phyloP scores from a whole-genome alignment of 2,888 invertebrate species.

The Sericinus montela region DNA sequence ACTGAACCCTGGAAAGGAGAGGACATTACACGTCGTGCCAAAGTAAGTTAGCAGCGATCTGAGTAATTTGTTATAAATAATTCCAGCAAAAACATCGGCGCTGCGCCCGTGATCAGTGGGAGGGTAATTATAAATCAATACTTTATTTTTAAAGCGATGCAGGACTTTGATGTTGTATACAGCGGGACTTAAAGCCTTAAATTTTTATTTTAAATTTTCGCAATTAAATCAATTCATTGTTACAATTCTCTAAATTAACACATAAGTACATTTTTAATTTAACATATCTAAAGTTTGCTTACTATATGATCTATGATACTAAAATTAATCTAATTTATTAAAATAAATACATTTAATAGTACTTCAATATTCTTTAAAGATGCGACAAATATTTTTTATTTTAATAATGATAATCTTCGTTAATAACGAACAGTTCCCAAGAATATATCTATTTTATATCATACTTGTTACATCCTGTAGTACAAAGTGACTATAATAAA shows the following conservation, averaged over 20 bases:
- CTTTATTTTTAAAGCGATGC: constrained; percentile 36
- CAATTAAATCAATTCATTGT: too few species aligned
- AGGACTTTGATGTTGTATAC: constrained; percentile 19
- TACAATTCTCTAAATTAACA: too few species aligned
- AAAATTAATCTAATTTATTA: neutral
- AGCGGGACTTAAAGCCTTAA: constrained; percentile 22
- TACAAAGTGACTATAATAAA: constrained; percentile 46
- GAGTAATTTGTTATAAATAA: constrained; percentile 46
- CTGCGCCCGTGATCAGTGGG: constrained; percentile 27
- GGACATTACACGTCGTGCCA: constrained; percentile 27
- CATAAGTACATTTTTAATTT: too few species aligned
- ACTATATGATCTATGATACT: neutral
- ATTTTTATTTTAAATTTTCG: too few species aligned
- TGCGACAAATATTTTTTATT: too few species aligned
- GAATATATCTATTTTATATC: neutral
- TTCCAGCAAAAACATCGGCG: constrained; percentile 37
- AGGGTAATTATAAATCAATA: constrained; percentile 48
- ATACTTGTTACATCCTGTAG: constrained; percentile 41
- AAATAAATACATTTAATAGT: too few species aligned
- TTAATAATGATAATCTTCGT: neutral
- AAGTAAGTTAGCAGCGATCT: constrained; percentile 33
- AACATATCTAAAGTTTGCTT: neutral
- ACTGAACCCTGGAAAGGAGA: constrained; percentile 28
- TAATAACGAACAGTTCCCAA: neutral
- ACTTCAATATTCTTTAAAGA: too few species aligned